These are phyloP conservation scores for Zonotrichia leucophrys DNA, from an alignment of 2,113 vertebrate genomes.

Conservation along the genomic window DNA sequence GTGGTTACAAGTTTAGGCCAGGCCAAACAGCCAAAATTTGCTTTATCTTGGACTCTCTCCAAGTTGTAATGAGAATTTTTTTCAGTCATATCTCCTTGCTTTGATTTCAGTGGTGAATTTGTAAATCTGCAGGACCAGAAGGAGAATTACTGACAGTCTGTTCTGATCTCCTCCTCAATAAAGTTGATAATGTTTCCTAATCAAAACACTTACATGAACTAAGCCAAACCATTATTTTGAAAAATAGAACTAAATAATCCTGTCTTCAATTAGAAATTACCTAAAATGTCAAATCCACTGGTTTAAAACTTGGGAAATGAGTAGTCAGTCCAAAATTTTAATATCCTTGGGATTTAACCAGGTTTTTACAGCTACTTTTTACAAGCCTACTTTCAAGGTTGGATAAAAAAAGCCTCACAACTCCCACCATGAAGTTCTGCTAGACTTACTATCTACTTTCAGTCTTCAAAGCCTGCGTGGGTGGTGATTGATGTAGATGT, in stretches of 20 bases:
- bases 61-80: neutral
- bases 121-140: neutral
- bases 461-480: conserved; percentile 37
- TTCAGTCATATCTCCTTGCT: neutral
- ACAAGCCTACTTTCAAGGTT: neutral
- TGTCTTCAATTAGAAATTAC: neutral
- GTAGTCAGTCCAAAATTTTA: neutral
- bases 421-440: conserved; percentile 28
- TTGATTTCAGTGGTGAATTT: neutral
- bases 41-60: neutral
- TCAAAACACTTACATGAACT: neutral
- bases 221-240: neutral
- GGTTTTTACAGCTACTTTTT: neutral
- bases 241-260: neutral
- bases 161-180: neutral
- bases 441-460: conserved; percentile 46
- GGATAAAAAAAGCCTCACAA: neutral
- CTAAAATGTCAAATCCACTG: neutral
- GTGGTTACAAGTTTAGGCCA: neutral
- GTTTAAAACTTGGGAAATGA: neutral
- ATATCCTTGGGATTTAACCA: neutral
- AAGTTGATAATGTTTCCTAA: neutral
- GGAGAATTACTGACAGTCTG: neutral
- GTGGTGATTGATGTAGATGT: conserved; percentile 52
- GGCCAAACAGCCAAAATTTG: neutral